phyloP scores from a whole-genome alignment of 2,888 invertebrate species.

The Protophormia terraenovae region DNA sequence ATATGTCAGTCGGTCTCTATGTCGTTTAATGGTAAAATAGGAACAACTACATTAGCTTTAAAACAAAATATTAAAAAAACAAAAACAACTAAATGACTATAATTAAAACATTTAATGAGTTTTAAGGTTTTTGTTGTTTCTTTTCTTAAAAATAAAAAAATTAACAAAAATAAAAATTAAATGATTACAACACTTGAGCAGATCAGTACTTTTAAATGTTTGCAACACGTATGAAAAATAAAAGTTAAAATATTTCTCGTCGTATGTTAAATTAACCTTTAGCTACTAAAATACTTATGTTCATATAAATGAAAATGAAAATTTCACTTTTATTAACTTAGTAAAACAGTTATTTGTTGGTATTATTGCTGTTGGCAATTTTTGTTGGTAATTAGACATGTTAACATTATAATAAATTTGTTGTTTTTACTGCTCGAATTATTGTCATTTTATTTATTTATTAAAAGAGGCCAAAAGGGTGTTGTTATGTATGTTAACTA shows the following conservation, averaged over 20 bases:
- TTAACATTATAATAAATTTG: conserved; percentile 17
- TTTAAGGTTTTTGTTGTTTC: neutral
- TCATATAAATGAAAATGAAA: conserved; percentile 6
- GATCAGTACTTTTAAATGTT: neutral
- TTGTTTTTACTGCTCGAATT: neutral
- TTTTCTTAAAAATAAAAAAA: neutral
- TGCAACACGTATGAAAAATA: neutral
- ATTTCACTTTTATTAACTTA: conserved; percentile 64
- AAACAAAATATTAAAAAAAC: neutral
- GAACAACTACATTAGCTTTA: neutral
- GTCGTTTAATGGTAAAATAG: neutral
- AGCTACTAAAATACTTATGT: neutral
- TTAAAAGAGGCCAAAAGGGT: conserved; percentile 7
- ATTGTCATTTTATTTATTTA: neutral
- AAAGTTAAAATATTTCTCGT: neutral
- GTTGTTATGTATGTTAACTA: neutral
- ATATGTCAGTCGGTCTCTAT: neutral
- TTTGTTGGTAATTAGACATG: conserved; percentile 45
- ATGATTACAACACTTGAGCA: conserved; percentile 49
- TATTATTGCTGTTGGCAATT: neutral
- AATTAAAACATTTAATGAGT: conserved; percentile 61
- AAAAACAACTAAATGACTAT: conserved; percentile 8
- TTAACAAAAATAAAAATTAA: no score
- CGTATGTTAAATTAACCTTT: conserved; percentile 30
- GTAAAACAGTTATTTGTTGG: neutral